phyloP scores from a whole-genome alignment of 2,113 vertebrate species.

The Catharus bicknelli region DNA sequence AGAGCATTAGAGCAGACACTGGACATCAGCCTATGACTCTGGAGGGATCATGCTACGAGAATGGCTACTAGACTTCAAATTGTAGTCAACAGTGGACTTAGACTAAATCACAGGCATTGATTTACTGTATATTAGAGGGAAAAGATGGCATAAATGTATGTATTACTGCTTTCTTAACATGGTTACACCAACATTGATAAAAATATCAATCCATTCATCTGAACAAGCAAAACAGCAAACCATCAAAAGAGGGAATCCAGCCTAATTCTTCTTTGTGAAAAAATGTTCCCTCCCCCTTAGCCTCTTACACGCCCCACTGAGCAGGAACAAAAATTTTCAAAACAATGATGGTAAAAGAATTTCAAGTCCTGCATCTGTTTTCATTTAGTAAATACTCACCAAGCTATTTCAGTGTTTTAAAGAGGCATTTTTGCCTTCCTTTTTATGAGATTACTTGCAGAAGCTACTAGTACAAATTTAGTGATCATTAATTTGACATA shows the following conservation, averaged over 20 bases:
- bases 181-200: not conserved
- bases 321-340: not conserved
- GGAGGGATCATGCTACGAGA: not conserved
- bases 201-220: not conserved
- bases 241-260: not conserved
- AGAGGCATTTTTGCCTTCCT: not conserved
- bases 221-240: not conserved
- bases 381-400: not conserved
- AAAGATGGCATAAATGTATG: not conserved
- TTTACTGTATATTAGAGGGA: not conserved
- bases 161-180: not conserved
- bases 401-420: not conserved
- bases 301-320: not conserved
- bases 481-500: not conserved
- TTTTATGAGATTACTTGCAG: not conserved
- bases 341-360: not conserved
- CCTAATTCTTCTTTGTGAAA: not conserved
- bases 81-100: not conserved
- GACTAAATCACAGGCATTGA: not conserved
- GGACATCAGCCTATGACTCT: too few species aligned
- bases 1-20: not conserved
- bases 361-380: not conserved
- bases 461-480: not conserved
- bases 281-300: not conserved
- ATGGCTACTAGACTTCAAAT: not conserved